Evolutionary conservation across 2,888 invertebrate species (phyloP).

Genomic region (Lycia hirtaria): DNA sequence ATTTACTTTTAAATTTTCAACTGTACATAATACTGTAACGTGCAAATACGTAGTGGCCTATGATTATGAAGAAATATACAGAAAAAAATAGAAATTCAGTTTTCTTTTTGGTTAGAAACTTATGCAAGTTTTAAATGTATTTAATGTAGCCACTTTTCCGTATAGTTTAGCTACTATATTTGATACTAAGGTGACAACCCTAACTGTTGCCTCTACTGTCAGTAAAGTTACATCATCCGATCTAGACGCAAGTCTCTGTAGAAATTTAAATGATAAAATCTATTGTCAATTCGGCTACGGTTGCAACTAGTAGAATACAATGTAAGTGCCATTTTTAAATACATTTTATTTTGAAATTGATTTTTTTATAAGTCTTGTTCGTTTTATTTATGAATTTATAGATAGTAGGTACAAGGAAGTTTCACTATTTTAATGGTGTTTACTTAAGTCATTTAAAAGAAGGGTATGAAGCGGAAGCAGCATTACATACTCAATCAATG

Average conservation of each 20-base stretch:
- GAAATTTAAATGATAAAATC: slow-evolving; percentile 58
- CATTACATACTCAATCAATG: neutral
- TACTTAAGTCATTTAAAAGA: neutral
- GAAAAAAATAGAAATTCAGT: no score
- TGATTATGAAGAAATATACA: no score
- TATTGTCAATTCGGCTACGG: slow-evolving; percentile 49
- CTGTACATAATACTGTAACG: no score
- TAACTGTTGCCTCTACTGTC: slow-evolving; percentile 18
- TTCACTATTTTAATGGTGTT: slow-evolving; percentile 4
- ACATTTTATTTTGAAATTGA: neutral
- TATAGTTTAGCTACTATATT: no score
- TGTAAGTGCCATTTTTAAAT: slow-evolving; percentile 55
- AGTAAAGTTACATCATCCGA: slow-evolving; percentile 48
- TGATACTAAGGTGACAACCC: no score
- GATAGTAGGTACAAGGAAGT: neutral
- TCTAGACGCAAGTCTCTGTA: slow-evolving; percentile 30
- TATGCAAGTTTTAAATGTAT: no score
- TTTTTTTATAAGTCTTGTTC: neutral
- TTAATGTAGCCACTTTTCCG: no score
- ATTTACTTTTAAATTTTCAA: no score
- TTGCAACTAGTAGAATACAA: slow-evolving; percentile 46
- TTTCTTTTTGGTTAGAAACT: no score
- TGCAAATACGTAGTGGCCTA: no score
- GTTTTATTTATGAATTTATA: neutral
- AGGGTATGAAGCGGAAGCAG: neutral